Conservation (phyloP, 2,113 vertebrate genomes). For the Ceyx margarethae region DNA sequence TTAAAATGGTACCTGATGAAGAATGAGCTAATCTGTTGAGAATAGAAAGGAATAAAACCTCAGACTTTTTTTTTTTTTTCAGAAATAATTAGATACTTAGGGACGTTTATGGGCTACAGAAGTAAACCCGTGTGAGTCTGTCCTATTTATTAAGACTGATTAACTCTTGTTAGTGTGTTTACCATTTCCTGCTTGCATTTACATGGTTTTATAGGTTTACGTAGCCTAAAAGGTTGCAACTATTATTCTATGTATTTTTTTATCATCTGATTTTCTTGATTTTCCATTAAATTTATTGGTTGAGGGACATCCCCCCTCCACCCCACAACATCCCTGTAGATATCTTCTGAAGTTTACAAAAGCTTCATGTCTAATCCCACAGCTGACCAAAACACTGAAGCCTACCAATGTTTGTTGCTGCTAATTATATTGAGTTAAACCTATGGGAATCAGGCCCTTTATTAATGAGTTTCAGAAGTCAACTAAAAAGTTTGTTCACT, state of each 20-base stretch:
- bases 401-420: conserved; percentile 67
- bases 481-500: conserved; percentile 55
- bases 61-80: conserved; percentile 29
- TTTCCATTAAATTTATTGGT: conserved; percentile 57
- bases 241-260: conserved; percentile 60
- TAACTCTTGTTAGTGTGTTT: conserved; percentile 66
- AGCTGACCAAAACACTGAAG: conserved; percentile 68
- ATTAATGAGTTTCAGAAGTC: conserved; percentile 63
- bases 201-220: conserved; percentile 55
- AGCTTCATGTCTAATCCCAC: conserved; percentile 76
- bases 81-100: conserved; percentile 83
- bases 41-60: conserved; percentile 56
- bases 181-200: conserved; percentile 65
- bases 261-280: conserved; percentile 61
- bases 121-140: conserved; percentile 69
- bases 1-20: conserved; percentile 66
- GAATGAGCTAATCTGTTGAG: conserved; percentile 57
- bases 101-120: conserved; percentile 69
- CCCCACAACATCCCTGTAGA: conserved; percentile 47
- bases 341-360: conserved; percentile 81
- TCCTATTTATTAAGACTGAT: conserved; percentile 75
- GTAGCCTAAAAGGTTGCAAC: conserved; percentile 57
- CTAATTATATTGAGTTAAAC: conserved; percentile 78
- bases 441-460: conserved; percentile 63
- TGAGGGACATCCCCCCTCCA: neutral